Conservation (phyloP, 2,113 vertebrate genomes). For the Petrocephalus zakoni region DNA sequence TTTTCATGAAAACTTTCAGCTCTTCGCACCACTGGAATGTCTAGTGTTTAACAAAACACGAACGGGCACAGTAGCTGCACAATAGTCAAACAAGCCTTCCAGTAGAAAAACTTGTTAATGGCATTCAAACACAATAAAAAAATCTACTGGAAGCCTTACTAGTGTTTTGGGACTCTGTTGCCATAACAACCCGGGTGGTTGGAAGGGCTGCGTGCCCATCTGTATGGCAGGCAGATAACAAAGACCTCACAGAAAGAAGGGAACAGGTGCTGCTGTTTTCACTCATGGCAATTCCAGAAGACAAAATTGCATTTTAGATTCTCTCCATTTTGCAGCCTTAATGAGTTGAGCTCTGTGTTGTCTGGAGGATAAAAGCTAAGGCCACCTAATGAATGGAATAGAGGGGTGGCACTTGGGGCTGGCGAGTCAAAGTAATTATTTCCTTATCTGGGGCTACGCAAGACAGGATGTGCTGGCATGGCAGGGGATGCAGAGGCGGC, state of each 20-base stretch:
- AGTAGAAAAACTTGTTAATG: neutral
- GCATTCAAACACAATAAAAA: constrained; percentile 36
- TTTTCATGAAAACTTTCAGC: neutral
- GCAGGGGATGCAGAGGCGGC: neutral
- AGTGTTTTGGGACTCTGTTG: neutral
- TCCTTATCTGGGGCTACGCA: constrained; percentile 47
- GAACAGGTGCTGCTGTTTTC: constrained; percentile 30
- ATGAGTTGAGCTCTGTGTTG: constrained; percentile 28
- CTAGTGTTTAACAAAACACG: neutral
- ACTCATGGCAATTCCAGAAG: constrained; percentile 27
- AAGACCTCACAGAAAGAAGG: constrained; percentile 8
- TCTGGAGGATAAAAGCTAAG: constrained; percentile 38
- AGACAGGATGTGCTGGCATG: constrained; percentile 14
- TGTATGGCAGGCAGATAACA: constrained; percentile 24
- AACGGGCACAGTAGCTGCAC: neutral
- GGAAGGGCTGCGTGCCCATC: constrained; percentile 20
- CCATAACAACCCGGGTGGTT: constrained; percentile 24
- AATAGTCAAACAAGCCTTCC: neutral
- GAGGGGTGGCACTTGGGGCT: constrained; percentile 35
- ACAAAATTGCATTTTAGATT: constrained; percentile 42
- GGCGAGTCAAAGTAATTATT: constrained; percentile 53
- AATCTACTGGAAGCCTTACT: constrained; percentile 31
- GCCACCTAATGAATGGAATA: constrained; percentile 40
- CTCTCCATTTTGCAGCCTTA: constrained; percentile 28
- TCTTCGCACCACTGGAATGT: neutral